A percentile compares a stretch with the other conserved stretches of the same genome.
phyloP scores from a whole-genome alignment of 2,113 vertebrate genomes.

The Hippocampus guttulatus region DNA sequence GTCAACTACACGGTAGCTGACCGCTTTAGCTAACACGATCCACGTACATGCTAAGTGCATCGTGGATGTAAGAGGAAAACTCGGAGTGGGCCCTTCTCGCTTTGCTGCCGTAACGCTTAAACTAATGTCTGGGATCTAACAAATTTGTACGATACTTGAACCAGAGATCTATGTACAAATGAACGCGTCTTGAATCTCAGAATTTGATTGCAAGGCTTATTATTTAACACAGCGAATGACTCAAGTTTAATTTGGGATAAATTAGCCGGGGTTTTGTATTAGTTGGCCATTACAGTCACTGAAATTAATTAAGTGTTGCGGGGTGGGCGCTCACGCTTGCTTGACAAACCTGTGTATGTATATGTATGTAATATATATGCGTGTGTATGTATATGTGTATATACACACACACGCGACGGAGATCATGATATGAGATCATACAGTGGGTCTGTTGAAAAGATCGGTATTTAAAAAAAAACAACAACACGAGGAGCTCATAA shows the following conservation, averaged over 20 bases:
- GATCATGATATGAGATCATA: too few species aligned
- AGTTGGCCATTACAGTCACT: neutral
- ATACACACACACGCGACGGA: too few species aligned
- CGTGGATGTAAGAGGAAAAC: neutral
- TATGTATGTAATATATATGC: too few species aligned
- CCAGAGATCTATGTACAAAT: neutral
- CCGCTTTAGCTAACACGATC: slow-evolving; percentile 29
- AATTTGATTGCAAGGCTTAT: neutral
- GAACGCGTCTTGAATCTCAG: neutral
- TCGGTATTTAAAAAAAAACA: slow-evolving; percentile 15
- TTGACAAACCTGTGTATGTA: neutral
- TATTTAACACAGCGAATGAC: too few species aligned
- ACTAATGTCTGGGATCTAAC: neutral
- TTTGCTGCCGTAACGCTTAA: neutral
- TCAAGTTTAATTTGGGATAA: neutral
- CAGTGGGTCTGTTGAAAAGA: neutral
- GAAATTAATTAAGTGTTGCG: neutral
- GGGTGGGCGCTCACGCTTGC: neutral
- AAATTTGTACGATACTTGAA: neutral
- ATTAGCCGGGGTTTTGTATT: neutral
- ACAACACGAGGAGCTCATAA: slow-evolving; percentile 60
- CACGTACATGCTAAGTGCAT: slow-evolving; percentile 10
- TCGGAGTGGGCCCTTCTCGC: slow-evolving; percentile 12
- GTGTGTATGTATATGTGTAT: too few species aligned
- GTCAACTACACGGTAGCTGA: slow-evolving; percentile 31